A percentile compares a stretch with the other conserved stretches of the same genome.
phyloP scores from a whole-genome alignment of 2,113 vertebrate genomes.

The Athene noctua region DNA sequence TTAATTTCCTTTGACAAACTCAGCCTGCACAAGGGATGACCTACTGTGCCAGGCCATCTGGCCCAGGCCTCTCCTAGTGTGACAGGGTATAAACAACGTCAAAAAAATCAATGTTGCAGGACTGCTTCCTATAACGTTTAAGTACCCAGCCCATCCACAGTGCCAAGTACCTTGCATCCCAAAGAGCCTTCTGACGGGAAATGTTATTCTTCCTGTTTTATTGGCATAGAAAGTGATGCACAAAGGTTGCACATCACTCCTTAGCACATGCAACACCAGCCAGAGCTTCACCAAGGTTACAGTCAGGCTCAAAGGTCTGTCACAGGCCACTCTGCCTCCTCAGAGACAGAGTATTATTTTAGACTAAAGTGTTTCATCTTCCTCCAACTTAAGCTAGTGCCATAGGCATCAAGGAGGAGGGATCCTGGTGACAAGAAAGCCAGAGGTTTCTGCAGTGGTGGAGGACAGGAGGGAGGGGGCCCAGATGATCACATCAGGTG shows the following conservation, averaged over 20 bases:
- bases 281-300: neutral
- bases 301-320: neutral
- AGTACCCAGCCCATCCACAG: neutral
- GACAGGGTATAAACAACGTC: neutral
- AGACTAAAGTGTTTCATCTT: neutral
- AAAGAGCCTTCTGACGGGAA: neutral
- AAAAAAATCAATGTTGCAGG: neutral
- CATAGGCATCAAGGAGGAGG: neutral
- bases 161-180: neutral
- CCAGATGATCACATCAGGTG: neutral
- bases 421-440: neutral
- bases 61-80: neutral
- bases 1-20: conserved; percentile 12
- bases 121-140: neutral
- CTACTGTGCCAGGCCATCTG: conserved; percentile 26
- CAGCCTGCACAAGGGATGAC: neutral
- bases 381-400: neutral
- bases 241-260: neutral
- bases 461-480: neutral
- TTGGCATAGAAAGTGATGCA: neutral
- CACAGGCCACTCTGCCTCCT: neutral
- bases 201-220: neutral
- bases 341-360: neutral
- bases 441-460: neutral
- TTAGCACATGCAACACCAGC: neutral